A percentile compares a stretch with the other conserved stretches of the same genome.
phyloP scores from a whole-genome alignment of 2,888 invertebrate species.

The Andrena praecox region DNA sequence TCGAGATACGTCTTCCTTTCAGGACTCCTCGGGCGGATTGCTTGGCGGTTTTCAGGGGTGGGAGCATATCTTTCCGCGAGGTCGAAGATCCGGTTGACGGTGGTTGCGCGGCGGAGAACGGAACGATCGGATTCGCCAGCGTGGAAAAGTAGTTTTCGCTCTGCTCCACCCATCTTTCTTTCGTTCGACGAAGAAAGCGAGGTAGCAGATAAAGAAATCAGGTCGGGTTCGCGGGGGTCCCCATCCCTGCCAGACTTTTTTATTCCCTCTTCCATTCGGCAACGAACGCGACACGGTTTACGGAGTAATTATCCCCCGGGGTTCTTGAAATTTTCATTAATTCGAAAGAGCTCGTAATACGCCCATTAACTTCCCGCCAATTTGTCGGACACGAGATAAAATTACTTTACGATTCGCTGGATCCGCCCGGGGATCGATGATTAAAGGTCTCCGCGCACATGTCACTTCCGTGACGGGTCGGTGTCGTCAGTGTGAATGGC shows the following conservation, averaged over 20 bases:
- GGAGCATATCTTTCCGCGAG: not conserved
- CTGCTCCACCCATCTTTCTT: not conserved
- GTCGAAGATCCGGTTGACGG: slow-evolving; percentile 25
- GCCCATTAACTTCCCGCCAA: not conserved
- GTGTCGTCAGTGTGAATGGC: too few relatives aligned
- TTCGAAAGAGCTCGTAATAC: not conserved
- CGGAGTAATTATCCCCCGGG: slow-evolving; percentile 37
- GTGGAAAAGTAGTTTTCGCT: slow-evolving; percentile 38
- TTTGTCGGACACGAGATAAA: not conserved
- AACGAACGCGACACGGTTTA: slow-evolving; percentile 33
- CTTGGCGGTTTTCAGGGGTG: not conserved
- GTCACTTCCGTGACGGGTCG: too few relatives aligned
- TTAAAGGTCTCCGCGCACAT: too few relatives aligned
- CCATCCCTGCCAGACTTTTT: slow-evolving; percentile 15
- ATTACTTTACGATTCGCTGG: not conserved
- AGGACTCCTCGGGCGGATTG: not conserved
- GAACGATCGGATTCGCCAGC: slow-evolving; percentile 33
- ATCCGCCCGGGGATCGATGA: too few relatives aligned
- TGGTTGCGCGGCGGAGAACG: slow-evolving; percentile 5
- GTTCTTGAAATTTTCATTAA: slow-evolving; percentile 42
- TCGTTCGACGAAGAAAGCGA: slow-evolving; percentile 23
- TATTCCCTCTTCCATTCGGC: not conserved
- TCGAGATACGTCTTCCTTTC: not conserved
- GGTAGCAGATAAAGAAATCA: slow-evolving; percentile 50
- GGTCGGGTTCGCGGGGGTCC: slow-evolving; percentile 38